These are phyloP conservation scores for Eonycteris spelaea DNA, from an alignment of 2,113 vertebrate genomes.

Conservation along the genomic window DNA sequence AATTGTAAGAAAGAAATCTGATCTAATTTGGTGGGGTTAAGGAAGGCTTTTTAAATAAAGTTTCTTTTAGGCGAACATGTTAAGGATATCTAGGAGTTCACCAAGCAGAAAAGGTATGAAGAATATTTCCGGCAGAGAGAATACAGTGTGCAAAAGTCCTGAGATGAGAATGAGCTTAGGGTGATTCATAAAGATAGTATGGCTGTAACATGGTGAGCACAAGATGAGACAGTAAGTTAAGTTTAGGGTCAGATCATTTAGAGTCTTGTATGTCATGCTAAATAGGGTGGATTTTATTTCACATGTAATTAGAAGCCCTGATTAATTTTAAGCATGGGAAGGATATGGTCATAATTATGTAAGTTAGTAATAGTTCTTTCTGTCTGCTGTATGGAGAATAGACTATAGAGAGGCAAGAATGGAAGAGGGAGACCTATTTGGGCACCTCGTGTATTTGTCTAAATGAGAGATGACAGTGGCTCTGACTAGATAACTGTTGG, in stretches of 20 bases:
- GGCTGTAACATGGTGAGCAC: background rate
- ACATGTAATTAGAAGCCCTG: background rate
- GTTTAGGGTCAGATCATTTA: background rate
- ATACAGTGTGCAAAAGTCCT: background rate
- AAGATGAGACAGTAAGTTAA: background rate
- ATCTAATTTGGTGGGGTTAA: background rate
- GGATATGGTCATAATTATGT: background rate
- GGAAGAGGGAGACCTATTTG: background rate
- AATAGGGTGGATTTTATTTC: background rate
- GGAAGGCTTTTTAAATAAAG: background rate
- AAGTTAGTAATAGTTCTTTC: background rate
- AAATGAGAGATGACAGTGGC: background rate
- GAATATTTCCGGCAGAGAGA: constrained; percentile 9
- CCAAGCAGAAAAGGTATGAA: background rate
- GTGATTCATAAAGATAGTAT: background rate
- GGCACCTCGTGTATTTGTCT: background rate
- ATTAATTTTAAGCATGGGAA: background rate
- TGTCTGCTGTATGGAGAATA: background rate
- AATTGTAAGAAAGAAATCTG: background rate
- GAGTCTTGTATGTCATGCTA: background rate
- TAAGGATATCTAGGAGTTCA: background rate
- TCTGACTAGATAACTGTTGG: background rate
- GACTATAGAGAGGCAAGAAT: background rate
- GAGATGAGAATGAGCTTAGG: background rate
- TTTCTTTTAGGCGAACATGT: background rate